Base-by-base conservation (phyloP, 2,797 vertebrate species). In the Gallinago nigripennis region DNA sequence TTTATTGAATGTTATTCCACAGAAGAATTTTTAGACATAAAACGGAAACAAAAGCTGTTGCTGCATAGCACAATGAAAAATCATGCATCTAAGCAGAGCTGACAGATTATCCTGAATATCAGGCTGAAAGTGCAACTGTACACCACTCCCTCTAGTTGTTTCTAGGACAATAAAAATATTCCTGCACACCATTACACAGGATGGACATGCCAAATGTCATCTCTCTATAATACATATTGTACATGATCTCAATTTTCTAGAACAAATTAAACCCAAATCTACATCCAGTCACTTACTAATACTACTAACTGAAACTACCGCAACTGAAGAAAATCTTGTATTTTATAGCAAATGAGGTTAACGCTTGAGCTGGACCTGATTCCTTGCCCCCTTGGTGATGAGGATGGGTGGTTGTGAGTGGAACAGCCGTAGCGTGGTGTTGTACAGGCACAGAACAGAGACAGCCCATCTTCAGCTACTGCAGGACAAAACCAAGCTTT, bases 341-440 rank as follows among this genome's bases (percentile, higher is more conserved):
- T 27, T 30, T 43, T 18, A 27, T 7, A 20, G 28, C 28, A n/a
- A 3, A 11, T 24, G 28, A 27, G n/a, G 60, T 11, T 9, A 19
- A 6, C 20, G 17, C 31, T 35, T 2, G 7, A 16, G 14, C 2
- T 1, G 4, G 12, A 7, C 28, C n/a, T 5, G 12, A 0, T 6
- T 23, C 21, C 12, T 14, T 3, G 4, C 12, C 37, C 21, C 25
- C 20, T 8, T 1, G 16, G n/a, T 0, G 33, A 39, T 27, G 53
- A 16, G 28, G 37, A 35, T 1, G 9, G 23, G 10, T 2, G 4
- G 23, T 6, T 33, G 2, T 18, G 23, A 11, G 25, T 1, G 31
- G 25, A 19, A 13, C 7, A 8, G 27, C 35, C 8, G 16, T 16
- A 16, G 27, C 17, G 16, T 11, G 51, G 18, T 20, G 3, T 24